A percentile compares a stretch with the other conserved stretches of the same genome.
Evolutionary conservation across 2,797 vertebrate species (phyloP).

Genomic region (Loriculus beryllinus): DNA sequence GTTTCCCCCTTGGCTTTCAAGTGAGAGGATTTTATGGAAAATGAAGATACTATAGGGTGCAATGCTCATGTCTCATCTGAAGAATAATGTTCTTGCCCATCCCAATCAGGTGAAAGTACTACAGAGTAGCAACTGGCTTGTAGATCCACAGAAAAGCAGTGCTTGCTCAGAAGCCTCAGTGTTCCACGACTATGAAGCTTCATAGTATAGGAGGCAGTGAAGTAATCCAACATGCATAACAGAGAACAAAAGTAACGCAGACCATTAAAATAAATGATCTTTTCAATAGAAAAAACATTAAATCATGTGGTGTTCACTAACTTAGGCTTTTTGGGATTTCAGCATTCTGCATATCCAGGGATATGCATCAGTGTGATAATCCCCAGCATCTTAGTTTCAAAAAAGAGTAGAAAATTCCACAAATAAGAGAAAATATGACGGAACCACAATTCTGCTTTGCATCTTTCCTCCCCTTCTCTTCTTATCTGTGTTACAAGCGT

Average conservation of each 20-base stretch:
- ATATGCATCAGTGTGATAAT: background rate
- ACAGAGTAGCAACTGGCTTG: background rate
- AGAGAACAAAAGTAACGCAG: background rate
- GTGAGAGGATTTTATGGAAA: background rate
- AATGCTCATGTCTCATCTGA: background rate
- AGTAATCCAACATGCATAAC: background rate
- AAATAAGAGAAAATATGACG: background rate
- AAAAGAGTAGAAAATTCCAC: background rate
- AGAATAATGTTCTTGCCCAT: background rate
- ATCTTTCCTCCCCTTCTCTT: constrained; percentile 27
- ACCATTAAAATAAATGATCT: background rate
- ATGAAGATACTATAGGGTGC: background rate
- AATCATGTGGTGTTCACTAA: background rate
- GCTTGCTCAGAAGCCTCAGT: background rate
- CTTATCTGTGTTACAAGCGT: background rate
- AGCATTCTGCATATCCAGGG: background rate
- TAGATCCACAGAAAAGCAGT: background rate
- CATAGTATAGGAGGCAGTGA: background rate
- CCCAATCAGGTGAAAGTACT: background rate
- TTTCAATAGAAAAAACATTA: background rate
- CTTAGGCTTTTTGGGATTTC: background rate
- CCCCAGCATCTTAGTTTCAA: background rate
- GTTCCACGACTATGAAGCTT: background rate
- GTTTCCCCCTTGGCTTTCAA: background rate
- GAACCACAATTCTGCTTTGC: constrained; percentile 22